These are phyloP conservation scores for Cyanistes caeruleus DNA, from an alignment of 2,113 vertebrate species.

Conservation along the genomic window DNA sequence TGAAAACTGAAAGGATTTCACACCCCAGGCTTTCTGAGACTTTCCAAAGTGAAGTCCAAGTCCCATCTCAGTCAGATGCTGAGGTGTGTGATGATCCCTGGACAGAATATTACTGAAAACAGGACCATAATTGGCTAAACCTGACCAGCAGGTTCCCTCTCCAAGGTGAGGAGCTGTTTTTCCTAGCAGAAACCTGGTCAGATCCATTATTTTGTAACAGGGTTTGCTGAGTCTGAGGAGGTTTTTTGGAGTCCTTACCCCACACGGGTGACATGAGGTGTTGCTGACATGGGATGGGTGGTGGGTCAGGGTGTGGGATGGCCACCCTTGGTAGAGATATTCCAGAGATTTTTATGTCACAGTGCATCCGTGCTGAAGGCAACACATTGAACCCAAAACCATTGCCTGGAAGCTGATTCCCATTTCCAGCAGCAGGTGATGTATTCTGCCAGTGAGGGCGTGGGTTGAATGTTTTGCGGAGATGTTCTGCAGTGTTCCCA, in stretches of 20 bases:
- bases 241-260: background rate
- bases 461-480: background rate
- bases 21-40: background rate
- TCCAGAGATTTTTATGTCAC: background rate
- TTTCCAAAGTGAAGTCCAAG: background rate
- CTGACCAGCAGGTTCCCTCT: background rate
- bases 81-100: background rate
- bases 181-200: background rate
- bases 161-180: background rate
- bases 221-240: background rate
- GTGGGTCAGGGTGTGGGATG: background rate
- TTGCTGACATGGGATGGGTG: background rate
- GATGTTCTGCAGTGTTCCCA: background rate
- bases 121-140: background rate
- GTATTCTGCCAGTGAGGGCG: background rate
- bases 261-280: rapidly evolving
- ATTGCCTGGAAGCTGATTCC: background rate
- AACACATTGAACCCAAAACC: rapidly evolving
- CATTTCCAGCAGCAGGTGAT: background rate
- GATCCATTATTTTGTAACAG: background rate
- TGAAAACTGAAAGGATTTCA: background rate
- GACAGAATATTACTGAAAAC: background rate
- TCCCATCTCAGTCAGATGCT: background rate
- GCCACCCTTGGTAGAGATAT: background rate
- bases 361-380: background rate